Conservation (phyloP, 1,140 invertebrate species). For the Mercenaria mercenaria region DNA sequence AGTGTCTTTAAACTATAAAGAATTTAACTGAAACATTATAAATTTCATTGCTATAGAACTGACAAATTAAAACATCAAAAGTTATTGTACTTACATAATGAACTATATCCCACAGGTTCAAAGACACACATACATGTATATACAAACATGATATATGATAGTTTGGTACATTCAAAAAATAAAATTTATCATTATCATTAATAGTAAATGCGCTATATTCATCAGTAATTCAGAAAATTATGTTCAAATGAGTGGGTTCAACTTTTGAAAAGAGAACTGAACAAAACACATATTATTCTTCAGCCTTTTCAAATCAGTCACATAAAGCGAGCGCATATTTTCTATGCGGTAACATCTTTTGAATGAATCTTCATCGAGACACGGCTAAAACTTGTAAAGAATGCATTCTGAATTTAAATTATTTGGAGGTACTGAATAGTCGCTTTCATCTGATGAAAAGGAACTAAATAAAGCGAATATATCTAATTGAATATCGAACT, state of each 20-base stretch:
- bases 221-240: not conserved
- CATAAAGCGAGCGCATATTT: not conserved
- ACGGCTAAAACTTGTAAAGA: not conserved
- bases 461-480: not conserved
- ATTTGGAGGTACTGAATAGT: not conserved
- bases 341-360: slow-evolving; percentile 3
- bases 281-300: not conserved
- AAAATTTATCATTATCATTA: not conserved
- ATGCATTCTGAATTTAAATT: slow-evolving; percentile 7
- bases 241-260: slow-evolving; percentile 5
- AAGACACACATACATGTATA: not conserved
- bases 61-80: not conserved
- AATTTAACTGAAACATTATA: no score
- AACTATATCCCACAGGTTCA: not conserved
- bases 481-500: slow-evolving; percentile 9
- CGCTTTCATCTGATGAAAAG: not conserved
- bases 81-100: not conserved
- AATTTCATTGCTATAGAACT: no score
- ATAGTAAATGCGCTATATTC: not conserved
- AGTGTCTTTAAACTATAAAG: no score
- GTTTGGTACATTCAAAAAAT: not conserved
- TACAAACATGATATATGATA: not conserved
- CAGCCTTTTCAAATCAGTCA: not conserved
- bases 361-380: slow-evolving; percentile 8
- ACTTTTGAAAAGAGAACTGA: not conserved